Base-by-base conservation (phyloP, 1,140 invertebrate genomes). In the Sitobion miscanthi region DNA sequence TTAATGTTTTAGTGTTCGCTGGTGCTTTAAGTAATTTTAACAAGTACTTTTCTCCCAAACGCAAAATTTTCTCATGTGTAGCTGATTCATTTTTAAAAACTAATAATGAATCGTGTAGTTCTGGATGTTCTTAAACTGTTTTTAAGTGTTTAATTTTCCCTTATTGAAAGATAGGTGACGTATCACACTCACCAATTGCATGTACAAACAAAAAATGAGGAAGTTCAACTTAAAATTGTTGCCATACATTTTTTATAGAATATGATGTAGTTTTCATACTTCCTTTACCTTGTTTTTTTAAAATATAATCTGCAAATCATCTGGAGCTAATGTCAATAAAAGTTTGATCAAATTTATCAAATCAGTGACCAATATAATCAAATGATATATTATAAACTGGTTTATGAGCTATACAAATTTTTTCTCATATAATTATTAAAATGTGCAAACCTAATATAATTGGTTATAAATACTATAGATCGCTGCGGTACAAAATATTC, bases 181-280 rank as follows among this genome's bases (percentile, higher is more conserved):
- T 94, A 92, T 94, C 94, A 90, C 94, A 94, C 21, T 94, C 94
- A 49, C 90, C 94, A 77, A 94, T 91, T 47, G 94, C 94, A 94
- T 94, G 93, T 21, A 94, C 25, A 90, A 94, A 94, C 49, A 94
- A 87, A 62, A 94, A 91, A 88, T 49, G 52, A n/a, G 86, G 86
- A 52, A 88, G 25, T 88, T 88, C 11, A 85, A 42, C n/a, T 83
- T 83, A 42, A 83, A 35, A 83, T 85, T 85, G 82, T 42, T 45
- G 38, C 38, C 3, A 38, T 85, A 85, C 45, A 85, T 35, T 85
- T 20, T 85, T 45, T 20, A 85, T 85, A 21, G 82, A 85, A 38
- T 85, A 85, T 42, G 38, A 20, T 42, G 38, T 85, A 85, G 82
- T 85, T 85, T 85, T 20, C 23, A 4, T 85, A 85, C 35, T 85